Evolutionary conservation across 2,797 vertebrate genomes (phyloP).

Genomic region (Platalea minor): DNA sequence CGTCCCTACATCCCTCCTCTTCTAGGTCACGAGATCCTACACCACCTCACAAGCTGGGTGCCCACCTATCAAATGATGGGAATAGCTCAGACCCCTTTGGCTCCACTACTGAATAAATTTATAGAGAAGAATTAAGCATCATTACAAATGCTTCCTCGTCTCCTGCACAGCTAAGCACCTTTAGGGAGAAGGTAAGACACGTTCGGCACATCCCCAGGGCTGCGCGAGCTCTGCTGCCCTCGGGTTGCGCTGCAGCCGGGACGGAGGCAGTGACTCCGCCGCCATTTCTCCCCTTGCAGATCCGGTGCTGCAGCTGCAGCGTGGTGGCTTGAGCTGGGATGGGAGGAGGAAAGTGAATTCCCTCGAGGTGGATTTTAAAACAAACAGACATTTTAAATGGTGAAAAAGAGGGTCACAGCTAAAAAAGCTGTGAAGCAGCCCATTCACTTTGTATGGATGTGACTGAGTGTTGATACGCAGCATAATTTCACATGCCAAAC

Average conservation of each 20-base stretch:
- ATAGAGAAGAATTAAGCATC: neutral
- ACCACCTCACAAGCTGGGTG: neutral
- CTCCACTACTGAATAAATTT: neutral
- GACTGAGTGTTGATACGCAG: neutral
- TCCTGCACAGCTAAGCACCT: neutral
- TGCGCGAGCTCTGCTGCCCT: accelerated
- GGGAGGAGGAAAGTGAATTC: neutral
- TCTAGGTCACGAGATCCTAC: neutral
- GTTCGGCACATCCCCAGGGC: neutral
- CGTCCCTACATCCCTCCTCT: accelerated
- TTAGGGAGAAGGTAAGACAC: neutral
- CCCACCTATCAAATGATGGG: neutral
- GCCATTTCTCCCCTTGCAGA: accelerated
- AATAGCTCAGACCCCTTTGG: neutral
- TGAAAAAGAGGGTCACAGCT: neutral
- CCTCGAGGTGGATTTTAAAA: neutral
- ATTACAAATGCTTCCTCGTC: neutral
- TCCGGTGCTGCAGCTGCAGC: neutral
- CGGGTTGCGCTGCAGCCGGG: neutral
- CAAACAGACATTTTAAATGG: neutral
- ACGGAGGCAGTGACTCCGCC: neutral
- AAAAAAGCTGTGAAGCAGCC: neutral
- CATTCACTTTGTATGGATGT: neutral
- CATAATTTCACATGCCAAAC: neutral
- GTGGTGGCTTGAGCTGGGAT: accelerated